Conservation (phyloP, 2,888 invertebrate genomes). For the Pyrocoelia pectoralis region DNA sequence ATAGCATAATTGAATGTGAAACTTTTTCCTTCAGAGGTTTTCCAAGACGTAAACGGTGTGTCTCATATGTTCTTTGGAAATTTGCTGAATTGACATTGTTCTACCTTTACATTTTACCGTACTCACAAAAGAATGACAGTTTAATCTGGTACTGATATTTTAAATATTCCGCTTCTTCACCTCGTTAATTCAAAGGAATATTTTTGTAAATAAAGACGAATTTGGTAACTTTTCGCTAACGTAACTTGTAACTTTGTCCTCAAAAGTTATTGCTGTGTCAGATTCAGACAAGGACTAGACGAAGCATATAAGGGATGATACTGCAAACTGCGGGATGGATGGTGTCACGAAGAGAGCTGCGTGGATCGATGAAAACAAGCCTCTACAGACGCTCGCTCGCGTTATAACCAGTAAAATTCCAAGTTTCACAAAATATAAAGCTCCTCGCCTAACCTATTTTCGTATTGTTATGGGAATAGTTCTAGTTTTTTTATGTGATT, state of each 20-base stretch:
- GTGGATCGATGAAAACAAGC: constrained; percentile 44
- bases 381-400: constrained; percentile 38
- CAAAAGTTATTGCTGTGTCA: constrained; percentile 28
- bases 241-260: constrained; percentile 10
- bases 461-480: too few relatives aligned
- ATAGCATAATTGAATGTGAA: too few relatives aligned
- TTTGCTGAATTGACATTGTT: too few relatives aligned
- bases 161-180: too few relatives aligned
- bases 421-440: constrained; percentile 28
- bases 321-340: constrained; percentile 30
- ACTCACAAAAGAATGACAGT: too few relatives aligned
- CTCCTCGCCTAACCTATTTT: constrained; percentile 29
- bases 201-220: too few relatives aligned
- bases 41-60: too few relatives aligned
- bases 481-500: neutral
- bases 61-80: too few relatives aligned
- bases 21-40: too few relatives aligned
- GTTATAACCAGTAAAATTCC: constrained; percentile 36
- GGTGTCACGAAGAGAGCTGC: constrained; percentile 39
- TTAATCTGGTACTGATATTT: too few relatives aligned
- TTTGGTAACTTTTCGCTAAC: neutral
- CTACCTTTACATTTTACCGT: too few relatives aligned
- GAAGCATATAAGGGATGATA: constrained; percentile 16
- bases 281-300: constrained; percentile 31
- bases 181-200: too few relatives aligned